These are phyloP conservation scores for Pharmacophagus antenor DNA, from an alignment of 2,888 invertebrate genomes.

Conservation along the genomic window DNA sequence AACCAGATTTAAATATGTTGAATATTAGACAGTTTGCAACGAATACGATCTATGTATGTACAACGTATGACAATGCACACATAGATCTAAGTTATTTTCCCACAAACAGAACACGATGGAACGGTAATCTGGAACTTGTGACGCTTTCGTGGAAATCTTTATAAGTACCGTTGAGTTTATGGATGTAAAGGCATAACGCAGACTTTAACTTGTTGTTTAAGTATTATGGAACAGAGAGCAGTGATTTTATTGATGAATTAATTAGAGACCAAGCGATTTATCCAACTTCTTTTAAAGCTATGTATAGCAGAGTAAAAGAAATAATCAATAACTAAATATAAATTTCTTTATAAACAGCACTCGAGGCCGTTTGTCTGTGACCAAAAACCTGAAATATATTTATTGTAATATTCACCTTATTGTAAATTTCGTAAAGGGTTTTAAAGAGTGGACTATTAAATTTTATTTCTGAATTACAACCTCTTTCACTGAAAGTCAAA, in stretches of 20 bases:
- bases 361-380: too few species aligned
- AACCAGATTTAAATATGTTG: too few species aligned
- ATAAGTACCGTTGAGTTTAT: conserved; percentile 22
- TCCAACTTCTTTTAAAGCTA: neutral
- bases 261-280: neutral
- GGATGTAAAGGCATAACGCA: conserved; percentile 12
- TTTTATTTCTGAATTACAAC: too few species aligned
- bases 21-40: neutral
- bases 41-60: neutral
- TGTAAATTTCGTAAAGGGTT: too few species aligned
- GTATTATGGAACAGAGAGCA: conserved; percentile 7
- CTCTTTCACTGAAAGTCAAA: too few species aligned
- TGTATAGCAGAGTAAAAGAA: too few species aligned
- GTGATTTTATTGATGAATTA: conserved; percentile 12
- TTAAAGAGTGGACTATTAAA: too few species aligned
- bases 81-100: conserved; percentile 4
- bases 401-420: too few species aligned
- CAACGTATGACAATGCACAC: neutral
- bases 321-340: too few species aligned
- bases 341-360: too few species aligned
- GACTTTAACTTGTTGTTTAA: conserved; percentile 1
- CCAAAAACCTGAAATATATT: too few species aligned
- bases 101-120: conserved; percentile 14
- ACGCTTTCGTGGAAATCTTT: conserved; percentile 25
- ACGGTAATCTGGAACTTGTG: conserved; percentile 25